Evolutionary conservation across 2,888 invertebrate species (phyloP).

Genomic region (Drymonia ruficornis): DNA sequence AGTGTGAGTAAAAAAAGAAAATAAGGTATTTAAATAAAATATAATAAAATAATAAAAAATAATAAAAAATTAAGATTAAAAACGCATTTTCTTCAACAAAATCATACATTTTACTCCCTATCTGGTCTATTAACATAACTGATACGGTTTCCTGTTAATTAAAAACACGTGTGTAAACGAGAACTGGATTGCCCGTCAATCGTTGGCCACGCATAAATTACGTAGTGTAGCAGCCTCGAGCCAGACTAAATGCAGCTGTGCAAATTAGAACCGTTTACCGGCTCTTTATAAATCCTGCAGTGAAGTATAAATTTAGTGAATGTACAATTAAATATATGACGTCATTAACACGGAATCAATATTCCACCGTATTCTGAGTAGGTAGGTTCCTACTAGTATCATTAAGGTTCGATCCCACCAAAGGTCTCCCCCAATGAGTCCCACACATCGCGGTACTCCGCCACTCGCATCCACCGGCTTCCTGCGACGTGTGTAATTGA

Average conservation of each 20-base stretch:
- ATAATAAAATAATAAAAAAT: no score
- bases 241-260: constrained; percentile 21
- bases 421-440: no score
- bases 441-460: no score
- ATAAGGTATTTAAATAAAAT: no score
- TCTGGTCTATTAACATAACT: constrained; percentile 14
- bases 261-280: constrained; percentile 30
- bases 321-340: no score
- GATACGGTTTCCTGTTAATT: constrained; percentile 19
- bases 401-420: no score
- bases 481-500: no score
- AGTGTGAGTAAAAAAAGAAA: no score
- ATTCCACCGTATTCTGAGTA: no score
- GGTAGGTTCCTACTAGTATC: no score
- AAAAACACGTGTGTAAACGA: constrained; percentile 24
- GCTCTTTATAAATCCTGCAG: constrained; percentile 27
- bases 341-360: no score
- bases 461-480: no score
- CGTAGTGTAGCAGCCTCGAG: constrained; percentile 11
- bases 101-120: not conserved
- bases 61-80: not conserved
- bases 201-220: constrained; percentile 19
- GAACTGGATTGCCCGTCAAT: constrained; percentile 10
- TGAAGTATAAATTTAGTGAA: constrained; percentile 5
- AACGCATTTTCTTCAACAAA: constrained; percentile 1